These are phyloP conservation scores for Otus sunia DNA, from an alignment of 2,113 vertebrate species.

Conservation along the genomic window DNA sequence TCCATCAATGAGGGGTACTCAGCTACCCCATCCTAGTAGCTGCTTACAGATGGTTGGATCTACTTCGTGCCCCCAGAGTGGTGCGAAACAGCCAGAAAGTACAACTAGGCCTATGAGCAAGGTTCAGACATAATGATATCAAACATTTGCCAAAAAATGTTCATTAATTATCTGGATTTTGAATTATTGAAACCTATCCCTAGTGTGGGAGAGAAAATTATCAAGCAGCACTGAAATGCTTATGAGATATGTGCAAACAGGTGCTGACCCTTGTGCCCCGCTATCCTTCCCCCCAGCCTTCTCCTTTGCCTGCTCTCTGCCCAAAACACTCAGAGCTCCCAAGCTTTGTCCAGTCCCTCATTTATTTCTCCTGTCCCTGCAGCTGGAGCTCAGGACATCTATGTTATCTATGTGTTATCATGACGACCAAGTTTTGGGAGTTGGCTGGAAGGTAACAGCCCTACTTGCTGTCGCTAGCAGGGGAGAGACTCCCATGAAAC, in stretches of 20 bases:
- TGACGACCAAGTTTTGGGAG: not conserved
- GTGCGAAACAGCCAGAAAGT: not conserved
- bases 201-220: not conserved
- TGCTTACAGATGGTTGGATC: not conserved
- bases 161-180: not conserved
- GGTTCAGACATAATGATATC: not conserved
- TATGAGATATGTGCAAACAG: not conserved
- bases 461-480: accelerated
- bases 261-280: not conserved
- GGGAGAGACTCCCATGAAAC: not conserved
- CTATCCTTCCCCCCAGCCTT: not conserved
- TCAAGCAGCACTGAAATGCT: not conserved
- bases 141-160: accelerated
- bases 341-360: not conserved
- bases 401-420: accelerated
- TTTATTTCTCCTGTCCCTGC: not conserved
- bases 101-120: not conserved
- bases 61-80: not conserved
- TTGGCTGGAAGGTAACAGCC: not conserved
- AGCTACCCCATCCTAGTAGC: not conserved
- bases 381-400: not conserved
- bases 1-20: not conserved
- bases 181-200: not conserved
- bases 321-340: not conserved
- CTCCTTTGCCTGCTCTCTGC: not conserved